A percentile compares a stretch with the other conserved stretches of the same genome.
These are phyloP conservation scores for Stenchaetothrips biformis DNA, from an alignment of 2,888 invertebrate genomes.

Conservation along the genomic window DNA sequence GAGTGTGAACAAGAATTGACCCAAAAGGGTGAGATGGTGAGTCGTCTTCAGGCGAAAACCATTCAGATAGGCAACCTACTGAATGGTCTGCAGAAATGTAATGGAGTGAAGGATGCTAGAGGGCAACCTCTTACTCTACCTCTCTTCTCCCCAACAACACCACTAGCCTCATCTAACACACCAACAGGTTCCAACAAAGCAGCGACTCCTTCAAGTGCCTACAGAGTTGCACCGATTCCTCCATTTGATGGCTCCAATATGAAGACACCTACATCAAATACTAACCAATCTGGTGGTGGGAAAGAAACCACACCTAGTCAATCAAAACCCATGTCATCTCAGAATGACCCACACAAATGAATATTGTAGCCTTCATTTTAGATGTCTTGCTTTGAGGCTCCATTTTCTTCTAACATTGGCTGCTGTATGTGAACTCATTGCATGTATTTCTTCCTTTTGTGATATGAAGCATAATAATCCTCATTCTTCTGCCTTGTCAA, in stretches of 20 bases:
- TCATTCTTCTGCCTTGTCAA: neutral
- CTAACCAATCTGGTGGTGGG: constrained; percentile 51
- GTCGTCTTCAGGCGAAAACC: constrained; percentile 90
- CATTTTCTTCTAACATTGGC: neutral
- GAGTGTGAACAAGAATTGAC: constrained; percentile 93
- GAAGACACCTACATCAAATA: constrained; percentile 51
- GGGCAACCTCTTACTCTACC: constrained; percentile 5
- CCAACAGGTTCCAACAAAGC: constrained; percentile 49
- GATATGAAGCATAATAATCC: too few species aligned
- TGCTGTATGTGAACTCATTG: too few species aligned
- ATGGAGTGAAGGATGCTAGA: constrained; percentile 58
- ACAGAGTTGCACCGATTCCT: constrained; percentile 47
- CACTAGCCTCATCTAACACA: constrained; percentile 44
- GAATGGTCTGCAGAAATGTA: constrained; percentile 83
- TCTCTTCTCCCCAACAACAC: constrained; percentile 26
- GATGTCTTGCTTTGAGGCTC: neutral
- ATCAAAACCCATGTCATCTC: constrained; percentile 40
- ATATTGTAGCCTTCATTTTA: too few species aligned
- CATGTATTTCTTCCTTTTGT: too few species aligned
- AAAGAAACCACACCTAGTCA: constrained; percentile 54
- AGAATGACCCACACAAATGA: constrained; percentile 37
- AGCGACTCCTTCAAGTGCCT: constrained; percentile 37
- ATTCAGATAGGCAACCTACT: constrained; percentile 92
- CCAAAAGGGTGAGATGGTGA: constrained; percentile 93
- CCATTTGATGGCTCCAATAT: constrained; percentile 41